Percentiles rank a stretch among this genome's conserved stretches.
Evolutionary conservation across 2,888 invertebrate species (phyloP).

Genomic region (Xestia sexstrigata): DNA sequence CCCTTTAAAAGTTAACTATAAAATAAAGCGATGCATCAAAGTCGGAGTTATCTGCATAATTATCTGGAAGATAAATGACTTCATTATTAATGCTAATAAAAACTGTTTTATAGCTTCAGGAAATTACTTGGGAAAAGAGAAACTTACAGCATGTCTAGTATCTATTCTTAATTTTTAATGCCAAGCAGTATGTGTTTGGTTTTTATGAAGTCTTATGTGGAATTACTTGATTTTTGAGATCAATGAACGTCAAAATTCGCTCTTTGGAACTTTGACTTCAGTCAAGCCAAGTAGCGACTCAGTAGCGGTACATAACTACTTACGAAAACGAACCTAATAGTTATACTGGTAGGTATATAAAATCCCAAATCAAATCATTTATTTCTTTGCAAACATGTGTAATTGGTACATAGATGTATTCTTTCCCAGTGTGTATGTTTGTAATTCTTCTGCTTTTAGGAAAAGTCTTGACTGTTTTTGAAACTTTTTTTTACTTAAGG

Average conservation of each 20-base stretch:
- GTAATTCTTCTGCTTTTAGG: too few species aligned
- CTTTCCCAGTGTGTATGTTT: too few species aligned
- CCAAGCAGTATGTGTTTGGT: neutral
- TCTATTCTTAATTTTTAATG: neutral
- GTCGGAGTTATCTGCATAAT: constrained; percentile 48
- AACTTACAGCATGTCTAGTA: neutral
- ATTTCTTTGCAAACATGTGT: too few species aligned
- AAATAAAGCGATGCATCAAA: constrained; percentile 50
- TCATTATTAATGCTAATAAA: constrained; percentile 44
- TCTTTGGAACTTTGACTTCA: neutral
- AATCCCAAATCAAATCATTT: too few species aligned
- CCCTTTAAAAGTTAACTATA: constrained; percentile 3
- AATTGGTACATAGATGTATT: too few species aligned
- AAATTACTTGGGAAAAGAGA: neutral
- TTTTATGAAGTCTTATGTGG: too few species aligned
- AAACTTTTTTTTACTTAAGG: neutral
- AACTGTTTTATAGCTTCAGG: constrained; percentile 7
- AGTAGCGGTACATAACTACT: neutral
- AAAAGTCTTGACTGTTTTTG: neutral
- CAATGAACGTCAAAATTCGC: neutral
- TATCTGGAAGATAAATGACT: constrained; percentile 57
- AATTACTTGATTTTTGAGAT: neutral
- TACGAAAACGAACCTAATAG: neutral
- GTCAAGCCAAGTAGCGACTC: neutral
- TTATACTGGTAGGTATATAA: neutral